These are phyloP conservation scores for Paraescarpia echinospica DNA, from an alignment of 1,140 invertebrate genomes.

Conservation along the genomic window DNA sequence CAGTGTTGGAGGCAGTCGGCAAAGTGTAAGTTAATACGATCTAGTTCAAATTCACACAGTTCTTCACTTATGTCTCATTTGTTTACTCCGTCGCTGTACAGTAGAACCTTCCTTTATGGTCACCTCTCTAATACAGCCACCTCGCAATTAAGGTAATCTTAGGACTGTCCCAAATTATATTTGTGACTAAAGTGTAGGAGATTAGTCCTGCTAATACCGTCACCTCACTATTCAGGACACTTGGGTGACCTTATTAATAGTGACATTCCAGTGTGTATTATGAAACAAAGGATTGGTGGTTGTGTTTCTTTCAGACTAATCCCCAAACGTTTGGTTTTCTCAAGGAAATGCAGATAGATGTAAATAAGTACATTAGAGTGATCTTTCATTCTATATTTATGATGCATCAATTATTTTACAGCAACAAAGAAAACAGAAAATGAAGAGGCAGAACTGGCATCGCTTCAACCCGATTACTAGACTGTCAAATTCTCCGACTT, in stretches of 20 bases:
- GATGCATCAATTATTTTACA: neutral
- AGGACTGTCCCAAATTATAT: no score
- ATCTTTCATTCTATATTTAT: neutral
- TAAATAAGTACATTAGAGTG: neutral
- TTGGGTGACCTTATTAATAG: no score
- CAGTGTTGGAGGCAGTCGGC: no score
- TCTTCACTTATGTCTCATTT: neutral
- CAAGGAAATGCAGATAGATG: neutral
- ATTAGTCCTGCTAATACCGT: no score
- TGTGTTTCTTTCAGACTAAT: no score
- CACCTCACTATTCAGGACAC: no score
- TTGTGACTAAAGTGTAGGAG: no score
- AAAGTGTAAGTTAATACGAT: neutral
- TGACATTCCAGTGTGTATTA: no score
- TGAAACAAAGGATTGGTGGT: no score
- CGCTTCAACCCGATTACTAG: neutral
- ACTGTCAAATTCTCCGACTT: neutral
- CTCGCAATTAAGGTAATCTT: no score
- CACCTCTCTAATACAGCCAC: no score
- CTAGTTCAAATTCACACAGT: neutral
- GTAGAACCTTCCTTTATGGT: no score
- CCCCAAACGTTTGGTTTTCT: neutral
- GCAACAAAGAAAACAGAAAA: neutral
- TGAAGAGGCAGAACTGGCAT: neutral
- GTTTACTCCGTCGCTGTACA: neutral